Evolutionary conservation across 1,140 invertebrate species (phyloP), one percentile per base, ranked within the genome.

Genomic region (Plectrocnemia conspersa): DNA sequence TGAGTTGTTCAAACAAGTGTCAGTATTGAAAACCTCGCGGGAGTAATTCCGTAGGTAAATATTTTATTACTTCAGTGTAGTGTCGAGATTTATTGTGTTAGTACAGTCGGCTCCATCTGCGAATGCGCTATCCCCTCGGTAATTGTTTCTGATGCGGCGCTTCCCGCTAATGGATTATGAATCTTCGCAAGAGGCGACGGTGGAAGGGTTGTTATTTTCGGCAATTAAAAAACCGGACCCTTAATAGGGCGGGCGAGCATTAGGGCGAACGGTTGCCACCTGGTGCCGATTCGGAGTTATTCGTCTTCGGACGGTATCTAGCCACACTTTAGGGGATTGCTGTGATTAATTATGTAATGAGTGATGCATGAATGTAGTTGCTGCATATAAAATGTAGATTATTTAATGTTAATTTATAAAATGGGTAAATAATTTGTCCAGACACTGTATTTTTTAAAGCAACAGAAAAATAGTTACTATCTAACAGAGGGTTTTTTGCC

Each of bases 11-110:
- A 61, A 61, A 61, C 59, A 61, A 61, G 59, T 61, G 59, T 57
- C 59, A 56, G 59, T 58, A 61, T 61, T 55, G 55, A 61, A 61
- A 61, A 61, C 41, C 59, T 61, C 59, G 41, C 59, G 59, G 59
- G 59, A 61, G 59, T 58, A 58, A 61, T 61, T 61, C 52, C 38
- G 59, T 48, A 58, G 52, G 59, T 61, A 61, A 61, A 61, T 61
- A 61, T 61, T 61, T 61, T 61, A 61, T 61, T 61, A 61, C 55
- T 61, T 61, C 55, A 46, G 54, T 56, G 58, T 56, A 61, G 59
- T 61, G 59, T 57, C 54, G 59, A 61, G 59, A 61, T 61, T 61
- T 61, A 61, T 56, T 61, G 59, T 61, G 59, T 57, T 61, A 56
- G 58, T 52, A 52, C 58, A 52, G 53, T 49, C 50, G 22, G 47